Evolutionary conservation across 1,140 invertebrate genomes (phyloP).

Genomic region (Drosophila rufa): DNA sequence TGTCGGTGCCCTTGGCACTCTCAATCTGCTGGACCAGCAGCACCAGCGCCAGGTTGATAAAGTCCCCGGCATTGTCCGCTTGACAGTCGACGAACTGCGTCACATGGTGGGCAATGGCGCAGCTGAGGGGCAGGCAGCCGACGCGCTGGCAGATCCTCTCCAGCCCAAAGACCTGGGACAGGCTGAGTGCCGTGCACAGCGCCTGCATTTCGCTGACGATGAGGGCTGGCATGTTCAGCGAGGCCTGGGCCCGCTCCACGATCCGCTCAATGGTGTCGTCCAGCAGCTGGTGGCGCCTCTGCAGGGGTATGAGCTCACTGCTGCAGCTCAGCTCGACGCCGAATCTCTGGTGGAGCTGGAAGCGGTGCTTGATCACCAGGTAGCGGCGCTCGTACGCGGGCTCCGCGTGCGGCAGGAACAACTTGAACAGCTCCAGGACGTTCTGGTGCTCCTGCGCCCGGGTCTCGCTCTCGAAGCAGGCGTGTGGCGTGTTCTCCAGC

Average conservation of each 20-base stretch:
- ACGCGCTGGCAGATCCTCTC: slow-evolving; percentile 63
- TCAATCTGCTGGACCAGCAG: slow-evolving; percentile 76
- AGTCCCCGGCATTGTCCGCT: slow-evolving; percentile 55
- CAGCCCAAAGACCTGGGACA: slow-evolving; percentile 66
- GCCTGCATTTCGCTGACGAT: slow-evolving; percentile 68
- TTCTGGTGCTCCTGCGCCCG: slow-evolving; percentile 59
- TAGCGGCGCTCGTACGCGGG: slow-evolving; percentile 49
- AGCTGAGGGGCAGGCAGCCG: slow-evolving; percentile 67
- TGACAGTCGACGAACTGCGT: slow-evolving; percentile 66
- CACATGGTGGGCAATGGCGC: slow-evolving; percentile 70
- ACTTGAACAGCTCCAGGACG: slow-evolving; percentile 68
- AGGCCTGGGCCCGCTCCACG: slow-evolving; percentile 61
- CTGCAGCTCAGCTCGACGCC: slow-evolving; percentile 48
- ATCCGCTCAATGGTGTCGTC: slow-evolving; percentile 69
- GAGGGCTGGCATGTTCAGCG: slow-evolving; percentile 64
- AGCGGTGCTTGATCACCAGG: slow-evolving; percentile 62
- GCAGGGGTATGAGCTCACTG: slow-evolving; percentile 49
- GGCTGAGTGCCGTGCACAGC: slow-evolving; percentile 53
- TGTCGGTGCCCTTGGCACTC: slow-evolving; percentile 39
- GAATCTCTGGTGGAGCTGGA: slow-evolving; percentile 60
- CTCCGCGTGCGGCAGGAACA: slow-evolving; percentile 57
- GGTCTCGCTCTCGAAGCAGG: slow-evolving; percentile 23
- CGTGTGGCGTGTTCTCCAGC: slow-evolving; percentile 47
- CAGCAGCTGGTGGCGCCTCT: slow-evolving; percentile 51
- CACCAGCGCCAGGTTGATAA: slow-evolving; percentile 70